Evolutionary conservation across 2,113 vertebrate genomes (phyloP).

Genomic region (Polyodon spathula): DNA sequence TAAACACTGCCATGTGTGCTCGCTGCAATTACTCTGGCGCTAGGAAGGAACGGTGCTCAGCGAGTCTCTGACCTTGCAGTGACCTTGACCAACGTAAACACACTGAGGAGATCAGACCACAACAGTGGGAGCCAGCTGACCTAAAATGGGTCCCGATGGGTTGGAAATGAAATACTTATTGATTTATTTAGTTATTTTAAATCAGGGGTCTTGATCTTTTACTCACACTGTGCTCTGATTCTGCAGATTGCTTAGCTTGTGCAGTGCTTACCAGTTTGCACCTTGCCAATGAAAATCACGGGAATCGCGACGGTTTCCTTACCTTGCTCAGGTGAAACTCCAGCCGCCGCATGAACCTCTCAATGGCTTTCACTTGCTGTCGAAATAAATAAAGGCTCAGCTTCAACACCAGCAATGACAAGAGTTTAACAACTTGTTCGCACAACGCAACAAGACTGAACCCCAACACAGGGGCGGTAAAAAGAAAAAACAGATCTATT

Average conservation of each 20-base stretch:
- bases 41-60: background rate
- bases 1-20: no score
- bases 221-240: no score
- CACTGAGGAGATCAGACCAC: background rate
- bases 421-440: background rate
- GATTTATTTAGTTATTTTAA: no score
- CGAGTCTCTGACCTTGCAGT: background rate
- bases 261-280: no score
- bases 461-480: background rate
- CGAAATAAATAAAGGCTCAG: conserved; percentile 5
- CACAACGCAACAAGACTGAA: no score
- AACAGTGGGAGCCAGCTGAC: background rate
- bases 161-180: no score
- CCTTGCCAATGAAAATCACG: no score
- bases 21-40: no score
- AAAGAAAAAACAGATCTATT: no score
- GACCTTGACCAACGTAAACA: background rate
- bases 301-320: conserved; percentile 18
- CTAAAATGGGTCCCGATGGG: no score
- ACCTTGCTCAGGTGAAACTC: conserved; percentile 89
- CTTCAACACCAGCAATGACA: background rate
- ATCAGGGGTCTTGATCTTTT: no score
- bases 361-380: conserved; percentile 57
- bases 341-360: conserved; percentile 53
- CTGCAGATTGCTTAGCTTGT: no score